Evolutionary conservation across 2,888 invertebrate genomes (phyloP), one percentile per base, ranked within the genome.

Genomic region (Nephrocerus scutellatus): DNA sequence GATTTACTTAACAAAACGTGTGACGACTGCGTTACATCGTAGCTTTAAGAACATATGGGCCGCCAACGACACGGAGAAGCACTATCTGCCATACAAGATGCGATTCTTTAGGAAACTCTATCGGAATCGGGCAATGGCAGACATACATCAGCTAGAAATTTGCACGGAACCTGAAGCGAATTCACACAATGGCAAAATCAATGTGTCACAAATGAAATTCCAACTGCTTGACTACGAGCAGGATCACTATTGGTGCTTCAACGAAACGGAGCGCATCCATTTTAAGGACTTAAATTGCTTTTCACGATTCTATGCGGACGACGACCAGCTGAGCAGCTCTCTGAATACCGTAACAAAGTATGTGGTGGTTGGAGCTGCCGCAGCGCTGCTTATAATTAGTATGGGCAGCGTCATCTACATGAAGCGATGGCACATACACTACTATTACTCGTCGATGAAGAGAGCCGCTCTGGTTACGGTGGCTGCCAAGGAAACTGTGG

Each of bases 401-500:
- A 20, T 59, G 3, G 50, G 52, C 6, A 35, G 56, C 6, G 31
- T 70, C 1, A 48, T 70, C 6, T 73, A 72, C 40, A 56, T 72
- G 34, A 76, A 76, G 45, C 74, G 76, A 42, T 71, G 77, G 53
- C 67, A 71, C 41, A 66, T 75, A 7, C 72, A 72, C 49, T 77
- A 79, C 52, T 79, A 74, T 47, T 71, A 70, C 28, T 72, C 77
- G 7, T 73, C 72, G 0, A 52, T 78, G 14, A 77, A 74, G 52
- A 76, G 78, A 42, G 74, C 76, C 0, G 72, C 77, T 0, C 60
- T 74, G 45, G 42, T 79, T 36, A 74, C 75, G 18, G 57, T 74
- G 38, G 72, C 76, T 7, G 70, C 70, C n/a, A 72, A 74, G 26
- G 68, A 72, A 7, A 56, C 57, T 3, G 39, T 41, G 0, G 52